Percentiles rank a stretch among this genome's conserved stretches.
Evolutionary conservation across 1,140 invertebrate genomes (phyloP).

Genomic region (Uloborus diversus): DNA sequence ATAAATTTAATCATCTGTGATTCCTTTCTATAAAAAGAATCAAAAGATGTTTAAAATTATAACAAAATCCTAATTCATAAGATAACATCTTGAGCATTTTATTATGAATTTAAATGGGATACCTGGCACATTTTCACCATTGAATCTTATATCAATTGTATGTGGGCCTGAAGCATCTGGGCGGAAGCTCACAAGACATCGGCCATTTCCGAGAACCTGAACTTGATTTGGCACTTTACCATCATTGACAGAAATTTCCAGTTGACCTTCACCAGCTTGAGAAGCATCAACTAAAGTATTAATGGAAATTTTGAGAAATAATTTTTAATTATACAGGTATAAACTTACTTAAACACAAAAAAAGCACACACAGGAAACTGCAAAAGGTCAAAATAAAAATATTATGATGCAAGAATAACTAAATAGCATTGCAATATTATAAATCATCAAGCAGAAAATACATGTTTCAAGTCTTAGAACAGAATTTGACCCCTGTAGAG

Average conservation of each 20-base stretch:
- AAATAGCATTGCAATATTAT: too few species aligned
- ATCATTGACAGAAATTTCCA: constrained; percentile 98
- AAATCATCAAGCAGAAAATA: too few species aligned
- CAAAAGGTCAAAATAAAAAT: background rate
- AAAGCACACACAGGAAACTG: background rate
- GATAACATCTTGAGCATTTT: too few species aligned
- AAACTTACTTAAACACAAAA: background rate
- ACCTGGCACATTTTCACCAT: constrained; percentile 90
- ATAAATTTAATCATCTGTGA: too few species aligned
- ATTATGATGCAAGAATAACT: constrained; percentile 4
- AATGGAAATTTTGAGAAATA: too few species aligned
- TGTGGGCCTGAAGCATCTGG: constrained; percentile 91
- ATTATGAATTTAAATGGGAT: too few species aligned
- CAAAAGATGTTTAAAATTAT: too few species aligned
- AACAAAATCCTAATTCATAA: too few species aligned
- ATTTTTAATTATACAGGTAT: too few species aligned
- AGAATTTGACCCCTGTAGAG: too few species aligned
- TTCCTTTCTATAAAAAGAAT: too few species aligned
- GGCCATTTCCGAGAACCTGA: constrained; percentile 90
- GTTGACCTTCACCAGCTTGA: constrained; percentile 93
- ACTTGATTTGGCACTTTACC: constrained; percentile 98
- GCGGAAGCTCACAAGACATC: constrained; percentile 94
- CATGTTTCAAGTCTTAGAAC: too few species aligned
- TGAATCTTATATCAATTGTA: constrained; percentile 98
- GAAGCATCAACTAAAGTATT: constrained; percentile 90